Evolutionary conservation across 2,888 invertebrate species (phyloP).

Genomic region (Rhamphomyia laevipes): DNA sequence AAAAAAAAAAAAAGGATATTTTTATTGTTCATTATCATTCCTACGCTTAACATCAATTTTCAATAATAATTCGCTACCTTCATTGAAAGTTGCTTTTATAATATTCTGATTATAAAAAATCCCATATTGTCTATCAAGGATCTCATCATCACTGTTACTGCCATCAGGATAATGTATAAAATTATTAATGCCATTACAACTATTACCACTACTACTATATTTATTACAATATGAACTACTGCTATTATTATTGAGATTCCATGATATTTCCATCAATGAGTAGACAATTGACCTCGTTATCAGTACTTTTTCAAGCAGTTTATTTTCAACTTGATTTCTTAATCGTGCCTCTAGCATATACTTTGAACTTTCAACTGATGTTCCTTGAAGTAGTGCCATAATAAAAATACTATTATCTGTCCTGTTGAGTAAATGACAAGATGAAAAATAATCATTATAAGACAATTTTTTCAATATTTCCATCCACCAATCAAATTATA

Average conservation of each 20-base stretch:
- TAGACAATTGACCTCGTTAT: conserved; percentile 24
- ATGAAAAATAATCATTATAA: background rate
- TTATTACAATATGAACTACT: background rate
- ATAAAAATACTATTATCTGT: conserved; percentile 20
- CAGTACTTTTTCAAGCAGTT: conserved; percentile 17
- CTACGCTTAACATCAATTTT: conserved; percentile 11
- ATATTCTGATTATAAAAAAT: conserved; percentile 10
- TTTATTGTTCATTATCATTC: conserved; percentile 9
- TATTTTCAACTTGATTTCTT: conserved; percentile 18
- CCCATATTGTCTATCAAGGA: conserved; percentile 9
- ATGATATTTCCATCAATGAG: conserved; percentile 19
- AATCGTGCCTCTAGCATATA: conserved; percentile 29
- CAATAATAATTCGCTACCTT: conserved; percentile 10
- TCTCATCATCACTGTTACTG: background rate
- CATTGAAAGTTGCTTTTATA: conserved; percentile 9
- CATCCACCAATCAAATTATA: too few relatives aligned
- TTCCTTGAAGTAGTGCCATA: conserved; percentile 21
- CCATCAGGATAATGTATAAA: too few relatives aligned
- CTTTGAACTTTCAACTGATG: conserved; percentile 24
- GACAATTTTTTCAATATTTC: background rate
- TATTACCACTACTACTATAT: too few relatives aligned
- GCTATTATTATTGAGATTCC: conserved; percentile 8
- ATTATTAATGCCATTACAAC: too few relatives aligned
- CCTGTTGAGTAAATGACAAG: background rate
- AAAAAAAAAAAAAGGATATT: too few relatives aligned